Evolutionary conservation across 2,888 invertebrate genomes (phyloP), one percentile per base, ranked within the genome.

Genomic region (Polietes domitor): DNA sequence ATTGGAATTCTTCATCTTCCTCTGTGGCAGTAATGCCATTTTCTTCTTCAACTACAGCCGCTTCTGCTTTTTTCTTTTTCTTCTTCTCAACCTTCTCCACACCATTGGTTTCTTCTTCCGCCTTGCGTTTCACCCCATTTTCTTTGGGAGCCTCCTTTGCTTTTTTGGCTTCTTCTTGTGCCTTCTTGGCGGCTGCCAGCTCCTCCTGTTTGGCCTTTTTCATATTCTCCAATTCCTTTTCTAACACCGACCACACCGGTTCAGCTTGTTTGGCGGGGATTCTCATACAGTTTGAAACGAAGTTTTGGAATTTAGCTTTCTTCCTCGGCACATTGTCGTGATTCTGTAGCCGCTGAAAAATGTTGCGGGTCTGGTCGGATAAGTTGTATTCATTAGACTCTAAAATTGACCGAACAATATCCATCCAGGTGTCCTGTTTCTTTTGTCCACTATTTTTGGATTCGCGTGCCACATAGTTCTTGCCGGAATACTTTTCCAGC

Each of bases 401-500:
- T 0, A 92, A 85, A 63, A 92, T 91, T 0, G 89, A 88, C 3
- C 90, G 89, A 4, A 92, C 90, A 10, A 91, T 91, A 53, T 92
- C 92, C 87, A 91, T 90, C 98, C 98, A 98, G 70, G 94, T 94
- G 88, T 95, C 95, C 91, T 98, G 98, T 89, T 98, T 98, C 86
- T 94, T 94, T 89, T 96, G 97, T 7, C 97, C 97, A 92, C 97
- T 97, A 89, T 97, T 96, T 77, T 95, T 94, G 12, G 93, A 92
- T 17, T 94, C 93, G 89, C 96, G 96, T 4, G 95, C 93, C 24
- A 94, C 94, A 89, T 95, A 96, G 55, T 96, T 95, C 92, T 96
- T 96, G 0, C 96, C 97, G 7, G 97, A 96, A 90, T 99, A 99
- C 87, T 98, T 95, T 91, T 98, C 95, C 32, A 96, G 96, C 93